Percentiles rank a stretch among this genome's conserved stretches.
These are phyloP conservation scores for Branchellion lobata DNA, from an alignment of 2,888 invertebrate species.

Conservation along the genomic window DNA sequence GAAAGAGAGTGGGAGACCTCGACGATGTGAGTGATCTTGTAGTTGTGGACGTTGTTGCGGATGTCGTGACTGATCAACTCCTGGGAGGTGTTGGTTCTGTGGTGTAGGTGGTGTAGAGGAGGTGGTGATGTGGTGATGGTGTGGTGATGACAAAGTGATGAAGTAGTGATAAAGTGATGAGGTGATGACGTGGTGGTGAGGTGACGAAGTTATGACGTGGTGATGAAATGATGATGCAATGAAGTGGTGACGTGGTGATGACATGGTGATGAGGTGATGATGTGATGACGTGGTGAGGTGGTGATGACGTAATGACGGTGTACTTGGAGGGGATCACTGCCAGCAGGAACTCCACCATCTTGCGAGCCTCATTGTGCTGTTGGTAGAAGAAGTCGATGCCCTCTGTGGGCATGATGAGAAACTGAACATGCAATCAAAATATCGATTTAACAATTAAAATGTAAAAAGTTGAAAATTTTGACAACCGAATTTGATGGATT, in stretches of 20 bases:
- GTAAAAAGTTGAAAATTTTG: constrained; percentile 8
- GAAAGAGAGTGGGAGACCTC: too few species aligned
- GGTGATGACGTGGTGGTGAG: too few species aligned
- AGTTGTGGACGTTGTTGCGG: constrained; percentile 92
- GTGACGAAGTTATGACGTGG: too few species aligned
- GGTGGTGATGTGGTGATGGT: too few species aligned
- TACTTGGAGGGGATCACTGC: constrained; percentile 79
- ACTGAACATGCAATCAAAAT: constrained; percentile 2
- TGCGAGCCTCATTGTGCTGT: constrained; percentile 83
- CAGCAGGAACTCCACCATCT: constrained; percentile 89
- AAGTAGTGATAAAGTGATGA: too few species aligned
- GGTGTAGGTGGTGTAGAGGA: not conserved
- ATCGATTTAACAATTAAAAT: not conserved
- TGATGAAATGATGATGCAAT: too few species aligned
- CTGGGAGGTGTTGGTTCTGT: constrained; percentile 80
- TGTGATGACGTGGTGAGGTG: too few species aligned
- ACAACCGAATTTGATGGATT: too few species aligned
- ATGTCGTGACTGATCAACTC: constrained; percentile 94
- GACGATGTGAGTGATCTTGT: constrained; percentile 85
- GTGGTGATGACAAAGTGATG: too few species aligned
- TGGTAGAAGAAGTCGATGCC: constrained; percentile 93
- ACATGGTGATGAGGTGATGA: too few species aligned
- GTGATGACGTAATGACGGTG: too few species aligned
- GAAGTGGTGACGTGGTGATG: too few species aligned
- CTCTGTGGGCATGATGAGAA: constrained; percentile 70